Evolutionary conservation across 2,888 invertebrate species (phyloP), one percentile per base, ranked within the genome.

Genomic region (Plagodis pulveraria): DNA sequence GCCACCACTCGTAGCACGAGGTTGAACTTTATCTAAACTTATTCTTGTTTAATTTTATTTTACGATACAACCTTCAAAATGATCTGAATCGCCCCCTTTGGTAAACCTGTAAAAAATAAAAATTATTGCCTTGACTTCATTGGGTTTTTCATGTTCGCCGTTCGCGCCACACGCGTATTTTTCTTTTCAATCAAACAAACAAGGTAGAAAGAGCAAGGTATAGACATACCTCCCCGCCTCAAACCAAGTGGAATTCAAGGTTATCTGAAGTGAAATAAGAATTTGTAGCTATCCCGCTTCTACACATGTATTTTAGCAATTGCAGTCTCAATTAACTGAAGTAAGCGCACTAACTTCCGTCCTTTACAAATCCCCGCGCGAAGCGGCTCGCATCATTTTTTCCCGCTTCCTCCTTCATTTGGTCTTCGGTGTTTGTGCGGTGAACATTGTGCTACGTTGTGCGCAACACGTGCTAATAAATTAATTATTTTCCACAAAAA

Each of bases 391-490:
- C 81, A 79, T 63, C 48, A 58, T 78, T 75, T 87, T 86, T 86
- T 84, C 83, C 86, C 82, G 83, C 78, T 81, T 86, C 85, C 81
- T 88, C 88, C 83, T 84, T 90, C 92, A 92, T 92, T 92, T 91
- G 80, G 84, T 82, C 89, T 80, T 78, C 86, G 84, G 89, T 89
- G 86, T 89, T 90, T 84, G 92, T 90, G 88, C 80, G 72, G 91
- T 90, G 89, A 88, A 81, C 87, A 82, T 87, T 86, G 83, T 83
- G 77, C 73, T 86, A 69, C 82, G 78, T 76, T 77, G 87, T 88
- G 84, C 80, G 83, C 74, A 76, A 80, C 91, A 91, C 92, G 92
- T 91, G 92, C 80, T 80, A 71, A 72, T 69, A 77, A 40, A 78
- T 79, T 80, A 77, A 74, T 75, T 67, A 63, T 66, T 65, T 65